These are phyloP conservation scores for Odontesthes bonariensis DNA, from an alignment of 2,113 vertebrate species.

Conservation along the genomic window DNA sequence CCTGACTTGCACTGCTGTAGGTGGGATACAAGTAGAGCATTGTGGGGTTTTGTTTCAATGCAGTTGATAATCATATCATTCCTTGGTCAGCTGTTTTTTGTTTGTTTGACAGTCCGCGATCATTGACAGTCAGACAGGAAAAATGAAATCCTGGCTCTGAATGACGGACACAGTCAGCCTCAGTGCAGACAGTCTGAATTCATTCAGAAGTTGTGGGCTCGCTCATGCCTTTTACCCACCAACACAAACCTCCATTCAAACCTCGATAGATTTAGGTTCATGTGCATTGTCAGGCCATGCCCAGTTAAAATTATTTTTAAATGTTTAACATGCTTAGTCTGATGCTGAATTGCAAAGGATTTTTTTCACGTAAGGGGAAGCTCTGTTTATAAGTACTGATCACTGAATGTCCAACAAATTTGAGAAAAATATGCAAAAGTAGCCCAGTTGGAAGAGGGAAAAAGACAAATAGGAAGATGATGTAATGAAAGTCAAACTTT, in stretches of 20 bases:
- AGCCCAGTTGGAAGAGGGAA: slow-evolving; percentile 22
- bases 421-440: slow-evolving; percentile 79
- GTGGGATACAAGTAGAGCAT: too few relatives aligned
- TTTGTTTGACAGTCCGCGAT: background rate
- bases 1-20: too few relatives aligned
- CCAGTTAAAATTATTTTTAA: background rate
- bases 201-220: background rate
- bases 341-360: background rate
- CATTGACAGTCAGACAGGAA: too few relatives aligned
- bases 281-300: too few relatives aligned
- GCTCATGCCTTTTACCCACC: background rate
- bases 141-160: too few relatives aligned
- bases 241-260: background rate
- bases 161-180: too few relatives aligned
- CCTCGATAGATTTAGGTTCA: background rate
- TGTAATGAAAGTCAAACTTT: too few relatives aligned
- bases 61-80: slow-evolving; percentile 81
- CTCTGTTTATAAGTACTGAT: slow-evolving; percentile 40
- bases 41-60: slow-evolving; percentile 65
- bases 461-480: too few relatives aligned
- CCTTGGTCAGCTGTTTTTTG: slow-evolving; percentile 22
- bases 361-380: slow-evolving; percentile 20
- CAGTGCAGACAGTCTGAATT: background rate
- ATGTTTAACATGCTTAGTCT: too few relatives aligned
- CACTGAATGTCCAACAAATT: slow-evolving; percentile 14